phyloP scores from a whole-genome alignment of 2,797 vertebrate species.

The Pogonophryne albipinna region DNA sequence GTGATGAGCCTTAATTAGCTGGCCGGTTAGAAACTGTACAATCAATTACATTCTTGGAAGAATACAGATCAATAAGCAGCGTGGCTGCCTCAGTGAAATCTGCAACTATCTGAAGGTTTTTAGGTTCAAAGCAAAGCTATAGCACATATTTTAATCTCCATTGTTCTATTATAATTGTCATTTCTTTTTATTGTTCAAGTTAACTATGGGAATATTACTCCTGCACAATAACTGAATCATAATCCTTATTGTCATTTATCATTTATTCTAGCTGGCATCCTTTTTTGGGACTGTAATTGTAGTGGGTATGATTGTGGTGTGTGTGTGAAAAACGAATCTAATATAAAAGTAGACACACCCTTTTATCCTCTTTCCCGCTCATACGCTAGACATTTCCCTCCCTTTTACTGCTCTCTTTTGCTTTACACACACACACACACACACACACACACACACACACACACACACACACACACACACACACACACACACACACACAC shows the following conservation, averaged over 20 bases:
- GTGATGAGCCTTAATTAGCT: constrained; percentile 45
- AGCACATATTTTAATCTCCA: constrained; percentile 3
- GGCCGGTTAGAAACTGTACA: constrained; percentile 13
- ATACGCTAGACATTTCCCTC: constrained; percentile 26
- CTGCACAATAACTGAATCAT: constrained; percentile 29
- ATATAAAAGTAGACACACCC: constrained; percentile 59
- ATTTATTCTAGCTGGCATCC: constrained; percentile 31
- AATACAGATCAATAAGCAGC: constrained; percentile 46
- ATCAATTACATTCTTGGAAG: constrained; percentile 45
- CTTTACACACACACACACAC: background rate
- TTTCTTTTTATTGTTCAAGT: constrained; percentile 34
- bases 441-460: background rate
- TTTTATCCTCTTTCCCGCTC: constrained; percentile 48
- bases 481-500: no score
- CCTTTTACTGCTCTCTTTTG: constrained; percentile 7
- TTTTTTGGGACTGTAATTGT: constrained; percentile 45
- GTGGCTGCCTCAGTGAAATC: constrained; percentile 10
- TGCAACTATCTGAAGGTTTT: constrained; percentile 19
- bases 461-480: constrained; percentile 24
- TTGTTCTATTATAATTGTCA: constrained; percentile 42
- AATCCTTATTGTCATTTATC: constrained; percentile 26
- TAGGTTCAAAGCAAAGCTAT: constrained; percentile 36
- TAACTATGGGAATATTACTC: constrained; percentile 36
- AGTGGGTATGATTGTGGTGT: constrained; percentile 13
- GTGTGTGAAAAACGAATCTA: constrained; percentile 42